Evolutionary conservation across 2,888 invertebrate species (phyloP), one percentile per base, ranked within the genome.

Genomic region (Eupithecia subfuscata): DNA sequence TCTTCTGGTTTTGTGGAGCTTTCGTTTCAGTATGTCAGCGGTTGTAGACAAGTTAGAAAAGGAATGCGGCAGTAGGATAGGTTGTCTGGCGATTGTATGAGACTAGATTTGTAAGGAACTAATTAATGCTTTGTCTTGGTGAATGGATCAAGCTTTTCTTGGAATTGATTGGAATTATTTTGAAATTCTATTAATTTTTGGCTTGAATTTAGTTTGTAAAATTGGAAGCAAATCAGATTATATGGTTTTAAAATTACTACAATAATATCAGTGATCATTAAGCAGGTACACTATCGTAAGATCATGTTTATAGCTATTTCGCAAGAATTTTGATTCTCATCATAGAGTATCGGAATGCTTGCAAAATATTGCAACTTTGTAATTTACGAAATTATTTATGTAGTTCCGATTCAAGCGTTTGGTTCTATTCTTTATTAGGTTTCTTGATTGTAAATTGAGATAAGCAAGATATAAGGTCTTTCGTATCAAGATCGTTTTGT

Each of bases 321-420:
- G 80, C 79, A 84, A 84, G 82, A 81, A 80, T 80, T 77, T 75
- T 45, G 77, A 80, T 82, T 83, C 83, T 80, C 84, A 84, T 85
- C 84, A 82, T 75, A 82, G 37, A n/a, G 63, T 77, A 75, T 73
- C 56, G 70, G 72, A 73, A 73, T 72, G 48, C 56, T 77, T 75
- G 73, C 77, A 69, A 70, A 73, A 77, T 73, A 77, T 64, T 72
- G 65, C 40, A 70, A 68, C 56, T 75, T 82, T 81, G 82, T 82
- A 83, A 86, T 85, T 83, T 82, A 81, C 82, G 78, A 82, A 84
- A 86, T 84, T 81, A 80, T 78, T 79, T 71, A 77, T 76, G 43
- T 74, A 79, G 79, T 52, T 43, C 68, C 18, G 48, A 76, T 43
- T 43, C 70, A 34, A 43, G 74, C 67, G 70, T 48, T 72, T n/a